Evolutionary conservation across 2,888 invertebrate species (phyloP), one percentile per base, ranked within the genome.

Genomic region (Tipula unca): DNA sequence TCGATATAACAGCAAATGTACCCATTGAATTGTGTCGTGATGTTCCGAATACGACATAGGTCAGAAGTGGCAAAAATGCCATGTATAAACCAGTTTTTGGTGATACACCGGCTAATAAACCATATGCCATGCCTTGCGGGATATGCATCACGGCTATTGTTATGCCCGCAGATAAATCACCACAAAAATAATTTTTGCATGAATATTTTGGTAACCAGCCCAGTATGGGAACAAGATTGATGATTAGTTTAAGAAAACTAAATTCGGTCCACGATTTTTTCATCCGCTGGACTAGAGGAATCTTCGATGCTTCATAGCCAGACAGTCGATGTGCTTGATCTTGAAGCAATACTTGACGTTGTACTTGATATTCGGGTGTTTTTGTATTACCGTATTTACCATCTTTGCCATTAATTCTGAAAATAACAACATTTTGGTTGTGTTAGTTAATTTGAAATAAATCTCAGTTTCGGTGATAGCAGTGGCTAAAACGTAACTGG

Each of bases 111-210:
- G 94, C 95, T 85, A 95, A 89, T 86, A 95, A 89, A 0, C 94
- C 94, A 89, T 94, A 95, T 0, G 94, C 94, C 94, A 95, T 94
- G 86, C 94, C 96, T 92, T 96, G 96, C 0, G 96, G 96, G 88
- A 96, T 95, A 89, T 96, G 95, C 95, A 96, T 95, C 86, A 96
- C 93, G 48, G 95, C 96, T 3, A 97, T 95, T 0, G 97, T 97
- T 82, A 96, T 91, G 1, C 97, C 97, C n/a, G 96, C 93, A 82
- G 96, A 93, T 13, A 95, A 88, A 90, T 97, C 97, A n/a, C 93
- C 92, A 0, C 93, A 86, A 6, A 96, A 90, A 89, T 95, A 92
- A 29, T 91, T 90, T 87, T 91, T 92, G 90, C 93, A 92, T 84
- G 92, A 92, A 89, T 95, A 95, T 85, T 92, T 91, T 54, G 92